A percentile compares a stretch with the other conserved stretches of the same genome.
Evolutionary conservation across 2,888 invertebrate genomes (phyloP).

Genomic region (Athripsodes cinereus): DNA sequence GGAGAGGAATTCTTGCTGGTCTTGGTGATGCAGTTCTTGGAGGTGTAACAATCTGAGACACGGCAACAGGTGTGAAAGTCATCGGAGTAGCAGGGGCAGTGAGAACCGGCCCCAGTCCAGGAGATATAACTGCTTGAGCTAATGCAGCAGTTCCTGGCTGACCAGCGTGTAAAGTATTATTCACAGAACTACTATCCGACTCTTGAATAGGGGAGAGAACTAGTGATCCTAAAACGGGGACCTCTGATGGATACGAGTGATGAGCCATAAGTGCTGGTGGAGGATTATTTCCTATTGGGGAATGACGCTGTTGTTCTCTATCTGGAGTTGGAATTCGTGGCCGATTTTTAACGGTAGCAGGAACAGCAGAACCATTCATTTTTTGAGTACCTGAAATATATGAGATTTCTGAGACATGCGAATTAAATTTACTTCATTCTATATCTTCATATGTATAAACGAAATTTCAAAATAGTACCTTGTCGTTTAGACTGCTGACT

Average conservation of each 20-base stretch:
- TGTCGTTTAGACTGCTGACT: constrained; percentile 63
- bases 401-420: no score
- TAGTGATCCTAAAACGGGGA: constrained; percentile 68
- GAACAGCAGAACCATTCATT: constrained; percentile 61
- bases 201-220: constrained; percentile 81
- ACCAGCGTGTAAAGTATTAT: constrained; percentile 66
- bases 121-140: constrained; percentile 71
- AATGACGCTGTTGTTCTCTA: constrained; percentile 61
- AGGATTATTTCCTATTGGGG: constrained; percentile 35
- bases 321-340: constrained; percentile 88
- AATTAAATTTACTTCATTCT: no score
- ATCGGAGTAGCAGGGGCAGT: constrained; percentile 35
- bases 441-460: no score
- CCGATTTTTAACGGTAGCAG: constrained; percentile 66
- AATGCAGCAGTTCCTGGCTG: constrained; percentile 71
- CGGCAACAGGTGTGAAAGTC: constrained; percentile 53
- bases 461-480: constrained; percentile 40
- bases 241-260: constrained; percentile 54
- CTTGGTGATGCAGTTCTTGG: constrained; percentile 15
- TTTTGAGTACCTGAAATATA: constrained; percentile 54
- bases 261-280: constrained; percentile 57
- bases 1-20: constrained; percentile 5
- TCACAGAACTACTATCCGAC: constrained; percentile 69
- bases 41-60: constrained; percentile 49
- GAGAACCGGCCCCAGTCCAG: constrained; percentile 48